Base-by-base conservation (phyloP, 2,888 invertebrate species). In the Latrodectus elegans region DNA sequence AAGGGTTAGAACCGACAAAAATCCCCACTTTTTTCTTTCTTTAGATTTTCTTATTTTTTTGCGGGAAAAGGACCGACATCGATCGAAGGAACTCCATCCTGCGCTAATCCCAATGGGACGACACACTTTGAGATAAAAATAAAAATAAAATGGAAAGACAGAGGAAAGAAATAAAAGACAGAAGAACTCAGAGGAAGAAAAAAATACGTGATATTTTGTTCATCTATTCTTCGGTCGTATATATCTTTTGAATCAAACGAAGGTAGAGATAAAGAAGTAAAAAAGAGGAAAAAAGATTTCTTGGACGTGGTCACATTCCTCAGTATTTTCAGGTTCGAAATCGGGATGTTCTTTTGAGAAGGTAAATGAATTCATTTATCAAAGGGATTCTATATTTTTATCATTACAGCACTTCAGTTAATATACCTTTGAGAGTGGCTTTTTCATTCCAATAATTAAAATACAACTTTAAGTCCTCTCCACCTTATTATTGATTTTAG, bases 121-220 rank as follows among this genome's bases (percentile, higher is more conserved):
- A 53, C 51, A 75, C 60, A 74, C 81, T 52, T 52, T 77, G 60
- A 26, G 64, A 75, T 26, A 75, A 68, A 75, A 75, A 55, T 26
- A 26, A 52, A 52, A 53, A 74, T 49, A 52, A 53, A 10, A 60
- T 14, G 60, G 17, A 22, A 49, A 60, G 49, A 73, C 15, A 53
- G 15, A 26, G 22, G 22, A 17, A n/a, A 77, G n/a, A 52, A 14
- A 77, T 10, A 52, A 77, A 51, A 65, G 10, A 8, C 17, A n/a
- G 22, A 75, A 8, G 38, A 55, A 22, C 14, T 12, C 49, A 64
- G 17, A 51, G 12, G 14, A 70, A 70, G n/a, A 70, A 74, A 71
- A 75, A 70, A 76, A 75, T 75, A 76, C 70, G 74, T 75, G 75
- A 83, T 83, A 75, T 83, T 83, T 83, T 75, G 82, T 83, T 83